Conservation (phyloP, 1,140 invertebrate genomes). For the Bradynema listronoti region DNA sequence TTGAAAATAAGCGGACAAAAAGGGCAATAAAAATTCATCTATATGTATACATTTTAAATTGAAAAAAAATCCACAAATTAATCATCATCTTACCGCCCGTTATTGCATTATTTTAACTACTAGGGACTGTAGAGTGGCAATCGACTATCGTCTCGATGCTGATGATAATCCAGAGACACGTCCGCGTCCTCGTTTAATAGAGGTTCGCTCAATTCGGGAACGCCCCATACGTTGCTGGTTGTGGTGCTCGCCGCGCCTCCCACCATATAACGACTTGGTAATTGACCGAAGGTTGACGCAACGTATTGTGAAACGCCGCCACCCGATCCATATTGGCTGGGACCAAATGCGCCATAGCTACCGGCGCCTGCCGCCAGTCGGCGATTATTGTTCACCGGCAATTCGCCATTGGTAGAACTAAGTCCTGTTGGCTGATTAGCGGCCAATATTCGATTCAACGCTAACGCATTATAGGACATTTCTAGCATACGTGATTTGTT, state of each 20-base stretch:
- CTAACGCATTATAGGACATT: conserved; percentile 41
- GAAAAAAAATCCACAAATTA: too few species aligned
- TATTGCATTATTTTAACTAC: too few species aligned
- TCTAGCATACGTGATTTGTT: conserved; percentile 33
- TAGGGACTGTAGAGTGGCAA: background rate
- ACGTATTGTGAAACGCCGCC: background rate
- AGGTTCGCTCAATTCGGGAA: conserved; percentile 29
- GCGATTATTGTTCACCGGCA: background rate
- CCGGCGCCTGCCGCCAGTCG: background rate
- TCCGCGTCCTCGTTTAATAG: background rate
- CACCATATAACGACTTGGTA: background rate
- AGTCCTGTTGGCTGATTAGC: background rate
- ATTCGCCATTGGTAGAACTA: background rate
- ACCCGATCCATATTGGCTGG: too few species aligned
- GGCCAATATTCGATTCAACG: conserved; percentile 27
- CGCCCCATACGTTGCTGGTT: conserved; percentile 32
- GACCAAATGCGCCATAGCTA: conserved; percentile 1
- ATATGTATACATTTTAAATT: too few species aligned
- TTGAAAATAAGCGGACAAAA: too few species aligned
- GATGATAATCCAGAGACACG: background rate
- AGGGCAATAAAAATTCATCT: too few species aligned
- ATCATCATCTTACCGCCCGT: too few species aligned
- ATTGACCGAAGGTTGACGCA: background rate
- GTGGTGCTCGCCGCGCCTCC: conserved; percentile 7
- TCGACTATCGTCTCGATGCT: background rate